Evolutionary conservation across 2,797 vertebrate genomes (phyloP).

Genomic region (Perodicticus potto): DNA sequence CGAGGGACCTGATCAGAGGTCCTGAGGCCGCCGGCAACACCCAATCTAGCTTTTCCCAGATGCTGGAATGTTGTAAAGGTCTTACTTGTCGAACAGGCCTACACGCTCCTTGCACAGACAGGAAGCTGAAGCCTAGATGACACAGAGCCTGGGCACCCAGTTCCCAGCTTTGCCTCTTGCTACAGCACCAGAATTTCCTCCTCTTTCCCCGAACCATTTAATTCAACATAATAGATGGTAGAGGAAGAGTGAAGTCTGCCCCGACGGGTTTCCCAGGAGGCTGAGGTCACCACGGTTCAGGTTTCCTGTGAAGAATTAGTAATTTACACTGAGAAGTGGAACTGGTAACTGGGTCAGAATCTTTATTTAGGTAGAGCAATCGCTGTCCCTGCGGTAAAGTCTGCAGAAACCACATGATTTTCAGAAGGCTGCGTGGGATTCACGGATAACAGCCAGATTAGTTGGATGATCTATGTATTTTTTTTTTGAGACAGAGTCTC

Average conservation of each 20-base stretch:
- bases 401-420: not conserved
- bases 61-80: not conserved
- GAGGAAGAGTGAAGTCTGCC: not conserved
- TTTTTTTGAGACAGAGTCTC: no score
- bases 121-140: not conserved
- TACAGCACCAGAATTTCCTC: not conserved
- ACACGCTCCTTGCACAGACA: not conserved
- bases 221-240: not conserved
- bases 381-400: not conserved
- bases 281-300: not conserved
- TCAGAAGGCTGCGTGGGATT: not conserved
- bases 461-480: not conserved
- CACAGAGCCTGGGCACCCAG: not conserved
- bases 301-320: not conserved
- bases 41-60: not conserved
- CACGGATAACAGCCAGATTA: not conserved
- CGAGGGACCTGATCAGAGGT: not conserved
- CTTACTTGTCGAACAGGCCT: not conserved
- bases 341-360: not conserved
- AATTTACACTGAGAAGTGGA: not conserved
- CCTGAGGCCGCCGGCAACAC: not conserved
- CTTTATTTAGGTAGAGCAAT: not conserved
- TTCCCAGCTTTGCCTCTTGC: not conserved
- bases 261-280: not conserved
- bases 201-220: not conserved